These are phyloP conservation scores for Ophion slaviceki DNA, from an alignment of 2,888 invertebrate species.

Conservation along the genomic window DNA sequence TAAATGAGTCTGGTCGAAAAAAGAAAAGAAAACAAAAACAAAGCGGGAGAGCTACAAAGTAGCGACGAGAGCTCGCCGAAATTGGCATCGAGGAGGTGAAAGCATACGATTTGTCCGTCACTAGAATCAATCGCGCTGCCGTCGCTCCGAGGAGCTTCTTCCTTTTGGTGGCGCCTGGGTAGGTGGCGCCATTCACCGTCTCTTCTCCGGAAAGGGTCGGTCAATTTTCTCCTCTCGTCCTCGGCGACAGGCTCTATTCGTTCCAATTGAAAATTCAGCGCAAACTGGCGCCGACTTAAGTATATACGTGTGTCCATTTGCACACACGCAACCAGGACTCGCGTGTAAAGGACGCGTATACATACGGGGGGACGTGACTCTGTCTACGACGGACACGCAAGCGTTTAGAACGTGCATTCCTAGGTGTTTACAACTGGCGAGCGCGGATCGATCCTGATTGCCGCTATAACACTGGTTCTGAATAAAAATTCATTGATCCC, in stretches of 20 bases:
- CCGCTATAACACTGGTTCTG: slow-evolving; percentile 53
- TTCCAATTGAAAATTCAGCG: slow-evolving; percentile 52
- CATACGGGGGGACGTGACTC: background rate
- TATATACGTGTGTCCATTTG: slow-evolving; percentile 5
- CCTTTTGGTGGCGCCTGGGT: slow-evolving; percentile 9
- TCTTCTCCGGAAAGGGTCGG: slow-evolving; percentile 31
- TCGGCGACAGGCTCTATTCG: slow-evolving; percentile 7
- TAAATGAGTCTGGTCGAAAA: slow-evolving; percentile 8
- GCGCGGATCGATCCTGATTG: slow-evolving; percentile 64
- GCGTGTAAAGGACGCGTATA: background rate
- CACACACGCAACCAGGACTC: background rate
- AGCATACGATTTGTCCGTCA: slow-evolving; percentile 60
- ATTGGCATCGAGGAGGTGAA: slow-evolving; percentile 66
- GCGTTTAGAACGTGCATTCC: slow-evolving; percentile 68
- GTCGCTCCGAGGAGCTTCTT: slow-evolving; percentile 11
- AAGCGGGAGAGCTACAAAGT: background rate
- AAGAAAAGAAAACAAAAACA: slow-evolving; percentile 15
- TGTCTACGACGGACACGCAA: slow-evolving; percentile 30
- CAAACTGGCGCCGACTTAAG: slow-evolving; percentile 45
- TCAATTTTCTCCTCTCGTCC: slow-evolving; percentile 49
- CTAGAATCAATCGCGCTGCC: slow-evolving; percentile 55
- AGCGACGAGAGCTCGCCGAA: slow-evolving; percentile 41
- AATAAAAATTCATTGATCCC: slow-evolving; percentile 66
- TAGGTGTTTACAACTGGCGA: slow-evolving; percentile 64
- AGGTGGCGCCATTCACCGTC: slow-evolving; percentile 42